Percentiles rank a stretch among this genome's conserved stretches.
These are phyloP conservation scores for Sycophaga agraensis DNA, from an alignment of 1,140 invertebrate species.

Conservation along the genomic window DNA sequence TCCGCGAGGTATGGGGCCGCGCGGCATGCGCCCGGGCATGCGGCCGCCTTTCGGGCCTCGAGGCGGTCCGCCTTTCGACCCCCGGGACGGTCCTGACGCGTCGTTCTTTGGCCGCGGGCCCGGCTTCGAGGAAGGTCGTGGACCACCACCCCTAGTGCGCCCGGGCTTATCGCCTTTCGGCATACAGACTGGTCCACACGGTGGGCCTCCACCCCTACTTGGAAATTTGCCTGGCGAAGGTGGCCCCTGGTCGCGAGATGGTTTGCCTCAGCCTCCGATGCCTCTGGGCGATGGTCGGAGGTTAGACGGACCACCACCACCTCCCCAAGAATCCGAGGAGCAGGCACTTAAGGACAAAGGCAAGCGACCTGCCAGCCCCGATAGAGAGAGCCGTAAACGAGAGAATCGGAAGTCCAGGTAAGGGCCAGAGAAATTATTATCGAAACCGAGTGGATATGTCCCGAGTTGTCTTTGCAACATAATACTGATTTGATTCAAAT, in stretches of 20 bases:
- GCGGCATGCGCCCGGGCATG: slow-evolving; percentile 54
- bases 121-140: slow-evolving; percentile 50
- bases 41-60: slow-evolving; percentile 42
- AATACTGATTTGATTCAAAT: too few species aligned
- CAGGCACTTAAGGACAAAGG: background rate
- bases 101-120: slow-evolving; percentile 36
- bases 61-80: slow-evolving; percentile 4
- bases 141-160: slow-evolving; percentile 32
- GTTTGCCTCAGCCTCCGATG: background rate
- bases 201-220: background rate
- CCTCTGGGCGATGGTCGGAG: slow-evolving; percentile 17
- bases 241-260: slow-evolving; percentile 5
- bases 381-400: slow-evolving; percentile 13
- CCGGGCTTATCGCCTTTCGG: slow-evolving; percentile 31
- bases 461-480: too few species aligned
- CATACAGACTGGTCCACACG: slow-evolving; percentile 20
- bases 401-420: slow-evolving; percentile 28
- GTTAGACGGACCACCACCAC: slow-evolving; percentile 28
- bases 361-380: slow-evolving; percentile 5
- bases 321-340: background rate
- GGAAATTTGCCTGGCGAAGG: background rate
- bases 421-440: too few species aligned
- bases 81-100: slow-evolving; percentile 40
- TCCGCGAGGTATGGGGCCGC: slow-evolving; percentile 55
- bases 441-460: too few species aligned